Percentiles rank a stretch among this genome's conserved stretches.
Evolutionary conservation across 1,140 invertebrate species (phyloP).

Genomic region (Planococcus citri): DNA sequence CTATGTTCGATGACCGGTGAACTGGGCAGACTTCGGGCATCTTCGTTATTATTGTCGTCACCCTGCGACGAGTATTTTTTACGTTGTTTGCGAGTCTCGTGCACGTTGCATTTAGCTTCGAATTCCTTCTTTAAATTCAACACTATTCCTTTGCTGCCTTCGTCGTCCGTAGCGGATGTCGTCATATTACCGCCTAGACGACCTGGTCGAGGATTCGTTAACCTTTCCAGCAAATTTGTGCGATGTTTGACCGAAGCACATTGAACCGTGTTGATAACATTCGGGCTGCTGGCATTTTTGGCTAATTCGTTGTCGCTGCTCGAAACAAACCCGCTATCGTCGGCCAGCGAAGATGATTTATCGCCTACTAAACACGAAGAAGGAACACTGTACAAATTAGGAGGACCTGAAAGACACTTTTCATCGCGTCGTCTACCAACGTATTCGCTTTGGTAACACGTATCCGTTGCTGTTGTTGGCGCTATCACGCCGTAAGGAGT

Average conservation of each 20-base stretch:
- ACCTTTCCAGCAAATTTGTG: not conserved
- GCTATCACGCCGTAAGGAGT: no score
- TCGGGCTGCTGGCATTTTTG: not conserved
- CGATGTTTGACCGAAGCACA: not conserved
- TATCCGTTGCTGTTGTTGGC: not conserved
- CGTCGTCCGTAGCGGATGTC: not conserved
- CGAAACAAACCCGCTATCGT: not conserved
- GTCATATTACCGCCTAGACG: not conserved
- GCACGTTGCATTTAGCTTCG: constrained; percentile 51
- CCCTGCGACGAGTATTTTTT: not conserved
- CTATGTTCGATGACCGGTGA: constrained; percentile 43
- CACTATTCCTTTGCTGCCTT: constrained; percentile 45
- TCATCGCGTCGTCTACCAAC: not conserved
- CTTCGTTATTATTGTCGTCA: constrained; percentile 18
- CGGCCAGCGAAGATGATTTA: not conserved
- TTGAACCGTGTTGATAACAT: constrained; percentile 1
- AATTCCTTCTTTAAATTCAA: constrained; percentile 74
- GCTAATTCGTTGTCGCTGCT: not conserved
- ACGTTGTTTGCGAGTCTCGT: not conserved
- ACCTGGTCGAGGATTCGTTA: not conserved
- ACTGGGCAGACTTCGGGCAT: constrained; percentile 40
- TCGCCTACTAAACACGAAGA: not conserved
- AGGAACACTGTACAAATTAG: no score
- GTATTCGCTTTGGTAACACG: not conserved
- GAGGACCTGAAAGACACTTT: not conserved